A percentile compares a stretch with the other conserved stretches of the same genome.
phyloP scores from a whole-genome alignment of 2,797 vertebrate species.

The Dendrocincla fuliginosa region DNA sequence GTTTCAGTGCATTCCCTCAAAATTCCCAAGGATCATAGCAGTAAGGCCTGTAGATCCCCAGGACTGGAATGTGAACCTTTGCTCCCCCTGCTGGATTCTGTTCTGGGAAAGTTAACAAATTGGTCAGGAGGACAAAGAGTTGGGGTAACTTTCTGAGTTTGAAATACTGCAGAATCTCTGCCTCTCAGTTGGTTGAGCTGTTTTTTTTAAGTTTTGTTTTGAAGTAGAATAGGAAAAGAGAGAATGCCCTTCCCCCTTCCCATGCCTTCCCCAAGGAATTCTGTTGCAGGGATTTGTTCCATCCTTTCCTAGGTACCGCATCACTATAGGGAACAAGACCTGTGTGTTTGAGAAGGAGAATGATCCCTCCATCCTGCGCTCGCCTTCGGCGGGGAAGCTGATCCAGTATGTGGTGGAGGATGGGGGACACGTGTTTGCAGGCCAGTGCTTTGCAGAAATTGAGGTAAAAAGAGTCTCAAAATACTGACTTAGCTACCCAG shows the following conservation, averaged over 20 bases:
- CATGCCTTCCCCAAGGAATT: not conserved
- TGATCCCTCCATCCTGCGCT: conserved; percentile 93
- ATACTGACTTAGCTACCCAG: not conserved
- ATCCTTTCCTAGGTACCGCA: conserved; percentile 85
- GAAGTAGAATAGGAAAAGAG: not conserved
- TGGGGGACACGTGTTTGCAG: conserved; percentile 93
- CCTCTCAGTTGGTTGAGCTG: not conserved
- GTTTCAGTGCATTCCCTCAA: not conserved
- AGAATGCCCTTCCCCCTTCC: not conserved
- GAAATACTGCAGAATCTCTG: not conserved
- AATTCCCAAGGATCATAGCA: not conserved
- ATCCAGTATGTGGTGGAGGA: conserved; percentile 97
- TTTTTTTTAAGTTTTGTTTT: not conserved
- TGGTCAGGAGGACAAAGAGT: not conserved
- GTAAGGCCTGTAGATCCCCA: not conserved
- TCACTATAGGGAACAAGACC: conserved; percentile 98
- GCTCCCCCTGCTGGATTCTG: not conserved
- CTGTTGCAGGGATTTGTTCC: not conserved
- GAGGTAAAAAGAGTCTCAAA: conserved; percentile 82
- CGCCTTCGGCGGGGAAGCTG: conserved; percentile 94
- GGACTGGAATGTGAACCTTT: not conserved
- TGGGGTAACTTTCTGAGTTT: not conserved
- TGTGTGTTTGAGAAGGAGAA: conserved; percentile 99
- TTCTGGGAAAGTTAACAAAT: not conserved
- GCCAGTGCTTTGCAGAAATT: conserved; percentile 97